A percentile compares a stretch with the other conserved stretches of the same genome.
Evolutionary conservation across 2,797 vertebrate species (phyloP).

Genomic region (Peromyscus eremicus): DNA sequence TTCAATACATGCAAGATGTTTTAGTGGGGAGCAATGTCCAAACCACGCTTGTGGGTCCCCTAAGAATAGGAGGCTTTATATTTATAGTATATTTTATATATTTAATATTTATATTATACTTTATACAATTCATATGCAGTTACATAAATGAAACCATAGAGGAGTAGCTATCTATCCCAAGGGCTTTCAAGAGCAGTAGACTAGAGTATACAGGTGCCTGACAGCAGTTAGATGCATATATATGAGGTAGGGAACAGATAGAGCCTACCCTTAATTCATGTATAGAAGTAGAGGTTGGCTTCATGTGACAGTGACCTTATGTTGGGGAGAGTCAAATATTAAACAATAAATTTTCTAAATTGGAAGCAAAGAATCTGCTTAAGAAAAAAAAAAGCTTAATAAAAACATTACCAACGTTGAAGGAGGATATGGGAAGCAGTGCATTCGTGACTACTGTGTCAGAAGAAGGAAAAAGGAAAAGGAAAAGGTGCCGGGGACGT

Average conservation of each 20-base stretch:
- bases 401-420: neutral
- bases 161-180: neutral
- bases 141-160: constrained; percentile 34
- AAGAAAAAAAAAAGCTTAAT: neutral
- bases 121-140: neutral
- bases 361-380: constrained; percentile 52
- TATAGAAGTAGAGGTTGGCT: neutral
- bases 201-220: neutral
- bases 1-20: neutral
- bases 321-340: neutral
- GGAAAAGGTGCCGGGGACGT: neutral
- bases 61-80: neutral
- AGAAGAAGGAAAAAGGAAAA: neutral
- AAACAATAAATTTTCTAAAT: neutral
- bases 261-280: neutral
- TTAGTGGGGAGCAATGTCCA: neutral
- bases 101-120: neutral
- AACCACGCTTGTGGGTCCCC: neutral
- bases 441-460: neutral
- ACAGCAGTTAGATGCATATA: neutral
- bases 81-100: neutral
- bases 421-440: neutral
- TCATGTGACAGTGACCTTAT: neutral
- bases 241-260: neutral
- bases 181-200: neutral